These are phyloP conservation scores for Dryomyza anilis DNA, from an alignment of 2,888 invertebrate genomes.

Conservation along the genomic window DNA sequence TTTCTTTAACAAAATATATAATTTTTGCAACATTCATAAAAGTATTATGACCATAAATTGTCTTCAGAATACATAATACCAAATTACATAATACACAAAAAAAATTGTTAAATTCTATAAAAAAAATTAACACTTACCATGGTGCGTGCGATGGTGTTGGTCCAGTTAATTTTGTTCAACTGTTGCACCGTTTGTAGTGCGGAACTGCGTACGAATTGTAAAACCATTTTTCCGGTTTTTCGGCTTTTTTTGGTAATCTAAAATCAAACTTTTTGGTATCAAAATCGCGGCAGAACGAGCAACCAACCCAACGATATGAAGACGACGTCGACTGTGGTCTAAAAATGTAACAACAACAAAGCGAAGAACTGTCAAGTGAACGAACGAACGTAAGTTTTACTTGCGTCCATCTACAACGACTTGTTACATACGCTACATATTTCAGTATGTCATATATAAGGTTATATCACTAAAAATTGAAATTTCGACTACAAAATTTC, in stretches of 20 bases:
- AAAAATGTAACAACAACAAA: too few species aligned
- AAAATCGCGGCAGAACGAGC: background rate
- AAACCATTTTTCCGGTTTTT: constrained; percentile 45
- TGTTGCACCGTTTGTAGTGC: constrained; percentile 50
- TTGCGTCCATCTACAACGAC: too few species aligned
- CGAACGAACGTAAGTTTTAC: too few species aligned
- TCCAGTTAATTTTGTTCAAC: constrained; percentile 43
- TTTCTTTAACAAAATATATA: background rate
- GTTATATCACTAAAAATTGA: too few species aligned
- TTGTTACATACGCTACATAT: too few species aligned
- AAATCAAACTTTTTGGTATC: background rate
- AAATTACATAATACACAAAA: constrained; percentile 17
- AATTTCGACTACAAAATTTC: too few species aligned
- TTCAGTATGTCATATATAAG: too few species aligned
- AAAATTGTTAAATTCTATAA: background rate
- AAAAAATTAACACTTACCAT: constrained; percentile 45
- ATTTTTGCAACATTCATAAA: background rate
- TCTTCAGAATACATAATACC: background rate
- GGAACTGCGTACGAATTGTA: constrained; percentile 49
- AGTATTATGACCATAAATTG: background rate
- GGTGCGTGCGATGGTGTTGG: constrained; percentile 40
- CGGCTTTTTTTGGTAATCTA: too few species aligned
- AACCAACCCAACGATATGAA: too few species aligned
- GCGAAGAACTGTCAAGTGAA: too few species aligned
- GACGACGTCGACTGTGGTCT: too few species aligned